Evolutionary conservation across 2,113 vertebrate species (phyloP), one percentile per base, ranked within the genome.

Genomic region (Clarias magur): DNA sequence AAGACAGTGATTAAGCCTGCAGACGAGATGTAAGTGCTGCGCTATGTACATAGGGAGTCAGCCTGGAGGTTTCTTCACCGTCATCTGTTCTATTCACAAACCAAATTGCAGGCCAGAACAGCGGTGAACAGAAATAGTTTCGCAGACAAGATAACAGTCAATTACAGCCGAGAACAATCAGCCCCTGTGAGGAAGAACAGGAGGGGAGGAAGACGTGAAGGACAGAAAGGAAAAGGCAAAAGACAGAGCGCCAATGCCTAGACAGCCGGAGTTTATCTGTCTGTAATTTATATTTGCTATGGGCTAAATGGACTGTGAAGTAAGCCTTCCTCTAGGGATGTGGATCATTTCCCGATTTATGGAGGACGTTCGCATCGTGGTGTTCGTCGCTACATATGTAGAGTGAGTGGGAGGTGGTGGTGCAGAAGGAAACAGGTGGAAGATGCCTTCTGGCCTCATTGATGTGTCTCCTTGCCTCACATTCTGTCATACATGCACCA

Each of bases 231-330:
- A 83, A 42, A 65, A 83, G 48, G 8, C 21, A 30, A 56, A 54
- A 60, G 56, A 82, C 38, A 48, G 19, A 62, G 68, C 62, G 59
- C 70, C 30, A 27, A 78, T 75, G 81, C 17, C 63, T 63, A 34
- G n/a, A 63, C 89, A 83, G 80, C 85, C 86, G 72, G 84, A 73
- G 82, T 93, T 91, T 90, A 90, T 92, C 82, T 90, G 82, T n/a
- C 85, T 85, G 87, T 91, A 92, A 94, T 93, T 94, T 90, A 94
- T 94, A 93, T 91, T 92, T 90, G 91, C 90, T 88, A 85, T 85
- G 88, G 68, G 86, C 89, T 93, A 92, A 94, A 95, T 94, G 93
- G 90, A 84, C 88, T 92, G 92, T 93, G 92, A 93, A 92, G 89
- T 68, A 83, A 91, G 89, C 90, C 87, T 87, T 93, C 84, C 90